Conservation (phyloP, 2,888 invertebrate genomes). For the Mechanitis messenoides region DNA sequence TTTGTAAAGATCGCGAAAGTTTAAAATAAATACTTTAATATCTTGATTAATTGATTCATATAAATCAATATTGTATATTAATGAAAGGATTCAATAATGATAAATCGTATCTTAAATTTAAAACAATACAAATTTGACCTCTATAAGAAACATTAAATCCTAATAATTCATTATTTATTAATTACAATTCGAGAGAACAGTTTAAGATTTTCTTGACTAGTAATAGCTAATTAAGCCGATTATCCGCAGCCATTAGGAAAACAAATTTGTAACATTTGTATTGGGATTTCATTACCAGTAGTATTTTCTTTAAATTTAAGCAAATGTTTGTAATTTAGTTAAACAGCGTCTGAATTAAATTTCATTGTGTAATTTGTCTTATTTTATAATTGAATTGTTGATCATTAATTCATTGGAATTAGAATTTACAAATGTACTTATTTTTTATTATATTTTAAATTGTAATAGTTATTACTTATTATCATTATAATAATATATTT, state of each 20-base stretch:
- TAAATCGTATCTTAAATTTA: too few relatives aligned
- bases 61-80: too few relatives aligned
- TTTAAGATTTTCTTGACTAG: not conserved
- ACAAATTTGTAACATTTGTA: constrained; percentile 4
- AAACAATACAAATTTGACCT: too few relatives aligned
- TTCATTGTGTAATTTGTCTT: not conserved
- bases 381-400: not conserved
- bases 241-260: not conserved
- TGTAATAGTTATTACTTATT: not conserved
- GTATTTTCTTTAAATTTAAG: constrained; percentile 2
- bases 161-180: too few relatives aligned
- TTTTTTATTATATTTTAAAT: not conserved
- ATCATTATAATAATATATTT: too few relatives aligned
- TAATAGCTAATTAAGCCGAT: not conserved
- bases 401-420: not conserved
- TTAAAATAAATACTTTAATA: too few relatives aligned
- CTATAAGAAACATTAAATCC: too few relatives aligned
- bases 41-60: too few relatives aligned
- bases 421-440: not conserved
- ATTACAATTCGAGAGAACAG: too few relatives aligned
- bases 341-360: not conserved
- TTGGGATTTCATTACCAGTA: constrained; percentile 1
- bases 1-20: too few relatives aligned
- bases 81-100: too few relatives aligned
- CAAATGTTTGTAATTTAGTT: constrained; percentile 5